Evolutionary conservation across 1,140 invertebrate species (phyloP), one percentile per base, ranked within the genome.

Genomic region (Cyphomyrmex costatus): DNA sequence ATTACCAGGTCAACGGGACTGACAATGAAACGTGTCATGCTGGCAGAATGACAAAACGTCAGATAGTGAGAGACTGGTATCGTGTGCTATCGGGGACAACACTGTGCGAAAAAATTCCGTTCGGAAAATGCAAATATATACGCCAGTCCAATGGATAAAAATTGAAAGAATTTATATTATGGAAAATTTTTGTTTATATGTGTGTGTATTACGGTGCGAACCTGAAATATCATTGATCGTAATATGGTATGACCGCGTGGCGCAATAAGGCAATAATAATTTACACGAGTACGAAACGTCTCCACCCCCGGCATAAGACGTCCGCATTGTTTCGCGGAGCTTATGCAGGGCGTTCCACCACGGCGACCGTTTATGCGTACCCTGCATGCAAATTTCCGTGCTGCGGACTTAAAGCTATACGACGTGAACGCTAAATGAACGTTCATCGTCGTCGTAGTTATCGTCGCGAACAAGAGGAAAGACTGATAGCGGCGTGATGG

Each of bases 331-430:
- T 53, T 53, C 46, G 46, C 46, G 63, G 8, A 27, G 61, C 30
- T 53, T 68, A 78, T 63, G 76, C 56, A n/a, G 58, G 36, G 16
- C 76, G 58, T 63, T 77, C 36, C 24, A 63, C 36, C n/a, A 3
- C n/a, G 27, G 6, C 16, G 33, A 10, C 16, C 60, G 16, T 78
- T 49, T 66, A 79, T 51, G 56, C 46, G 46, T 68, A 68, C 27
- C 58, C 46, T 68, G n/a, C 63, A 53, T 80, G 61, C 63, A 80
- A 78, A 78, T 78, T 65, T 78, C 19, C 33, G 30, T 63, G 14
- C 36, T 27, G 53, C 73, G 53, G 53, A 36, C 42, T 78, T 78
- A 78, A 21, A 36, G 65, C 65, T 8, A n/a, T n/a, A 65, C 27
- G 36, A 16, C 21, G 21, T n/a, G 33, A 46, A 68, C 65, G 65